Evolutionary conservation across 2,888 invertebrate species (phyloP).

Genomic region (Merodon equestris): DNA sequence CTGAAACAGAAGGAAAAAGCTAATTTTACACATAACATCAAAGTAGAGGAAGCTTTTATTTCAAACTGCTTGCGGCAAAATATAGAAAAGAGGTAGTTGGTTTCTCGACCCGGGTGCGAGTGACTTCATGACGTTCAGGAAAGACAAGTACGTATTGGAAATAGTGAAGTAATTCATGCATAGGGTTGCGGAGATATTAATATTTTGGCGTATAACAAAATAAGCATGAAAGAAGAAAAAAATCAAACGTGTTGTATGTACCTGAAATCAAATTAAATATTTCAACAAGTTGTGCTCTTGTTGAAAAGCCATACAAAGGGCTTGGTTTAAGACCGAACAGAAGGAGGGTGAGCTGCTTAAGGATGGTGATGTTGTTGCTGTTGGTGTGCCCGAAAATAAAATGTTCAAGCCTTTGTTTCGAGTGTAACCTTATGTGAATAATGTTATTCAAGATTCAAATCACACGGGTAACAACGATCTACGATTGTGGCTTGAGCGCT

Average conservation of each 20-base stretch:
- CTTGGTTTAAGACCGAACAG: conserved; percentile 7
- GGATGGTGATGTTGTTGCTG: conserved; percentile 23
- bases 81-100: conserved; percentile 34
- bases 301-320: no score
- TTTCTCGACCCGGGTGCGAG: conserved; percentile 63
- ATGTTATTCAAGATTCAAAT: conserved; percentile 1
- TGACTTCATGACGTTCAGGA: conserved; percentile 52
- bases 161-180: conserved; percentile 35
- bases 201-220: conserved; percentile 38
- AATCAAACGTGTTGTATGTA: conserved; percentile 22
- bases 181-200: conserved; percentile 48
- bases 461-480: conserved; percentile 3
- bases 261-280: conserved; percentile 31
- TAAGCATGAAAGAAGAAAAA: conserved; percentile 14
- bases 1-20: conserved; percentile 22
- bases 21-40: background rate
- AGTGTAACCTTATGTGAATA: conserved; percentile 6
- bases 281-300: conserved; percentile 29
- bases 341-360: conserved; percentile 11
- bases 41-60: conserved; percentile 24
- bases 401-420: conserved; percentile 16
- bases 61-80: conserved; percentile 16
- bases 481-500: conserved; percentile 18
- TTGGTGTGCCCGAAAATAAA: conserved; percentile 17
- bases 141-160: conserved; percentile 36